phyloP scores from a whole-genome alignment of 2,113 vertebrate species.

The Pycnonotus jocosus region DNA sequence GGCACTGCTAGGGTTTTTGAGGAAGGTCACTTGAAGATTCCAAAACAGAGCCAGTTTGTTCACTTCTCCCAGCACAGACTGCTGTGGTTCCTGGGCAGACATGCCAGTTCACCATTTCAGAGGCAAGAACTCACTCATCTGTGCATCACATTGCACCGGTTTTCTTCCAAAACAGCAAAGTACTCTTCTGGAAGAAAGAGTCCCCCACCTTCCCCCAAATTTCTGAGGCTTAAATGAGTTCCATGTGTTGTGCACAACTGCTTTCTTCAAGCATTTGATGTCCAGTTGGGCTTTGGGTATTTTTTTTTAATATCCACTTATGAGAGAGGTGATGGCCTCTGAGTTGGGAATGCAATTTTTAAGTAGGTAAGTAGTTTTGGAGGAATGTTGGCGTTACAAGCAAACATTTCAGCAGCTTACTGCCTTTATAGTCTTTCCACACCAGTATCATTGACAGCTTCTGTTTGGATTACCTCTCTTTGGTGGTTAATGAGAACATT shows the following conservation, averaged over 20 bases:
- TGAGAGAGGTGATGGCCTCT: not conserved
- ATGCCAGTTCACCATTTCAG: not conserved
- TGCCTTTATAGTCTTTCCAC: not conserved
- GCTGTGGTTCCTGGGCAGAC: not conserved
- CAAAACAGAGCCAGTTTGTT: rapidly evolving
- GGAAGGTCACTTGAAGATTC: not conserved
- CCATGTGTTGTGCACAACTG: not conserved
- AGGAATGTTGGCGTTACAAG: not conserved
- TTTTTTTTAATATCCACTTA: not conserved
- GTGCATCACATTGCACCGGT: not conserved
- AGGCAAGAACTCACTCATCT: not conserved
- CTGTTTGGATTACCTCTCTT: not conserved
- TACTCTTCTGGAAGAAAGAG: not conserved
- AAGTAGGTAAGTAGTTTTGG: not conserved
- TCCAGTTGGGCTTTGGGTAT: not conserved
- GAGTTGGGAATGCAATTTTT: not conserved
- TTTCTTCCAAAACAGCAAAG: constrained; percentile 14
- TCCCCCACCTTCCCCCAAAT: not conserved
- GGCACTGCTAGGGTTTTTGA: not conserved
- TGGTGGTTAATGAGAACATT: not conserved
- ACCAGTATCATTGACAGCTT: not conserved
- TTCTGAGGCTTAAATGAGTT: constrained; percentile 4
- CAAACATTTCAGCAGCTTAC: not conserved
- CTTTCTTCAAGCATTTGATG: not conserved
- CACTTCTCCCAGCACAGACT: not conserved